phyloP scores from a whole-genome alignment of 1,140 invertebrate species.

The Gyrodactylus salaris region DNA sequence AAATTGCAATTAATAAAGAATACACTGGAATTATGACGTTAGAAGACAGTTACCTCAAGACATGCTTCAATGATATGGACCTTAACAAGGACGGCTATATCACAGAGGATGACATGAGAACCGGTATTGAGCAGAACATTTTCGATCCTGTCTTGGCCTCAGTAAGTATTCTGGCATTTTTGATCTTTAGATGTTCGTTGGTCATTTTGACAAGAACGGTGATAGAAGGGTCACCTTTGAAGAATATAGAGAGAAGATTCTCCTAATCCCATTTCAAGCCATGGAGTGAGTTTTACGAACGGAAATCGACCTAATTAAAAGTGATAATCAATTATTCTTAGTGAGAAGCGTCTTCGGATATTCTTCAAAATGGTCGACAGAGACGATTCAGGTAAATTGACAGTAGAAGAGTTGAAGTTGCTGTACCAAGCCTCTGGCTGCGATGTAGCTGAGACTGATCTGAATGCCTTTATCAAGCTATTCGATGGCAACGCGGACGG shows the following conservation, averaged over 20 bases:
- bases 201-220: neutral
- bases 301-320: too few relatives aligned
- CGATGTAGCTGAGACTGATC: neutral
- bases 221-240: neutral
- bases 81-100: neutral
- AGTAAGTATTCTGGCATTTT: neutral
- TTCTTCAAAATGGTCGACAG: neutral
- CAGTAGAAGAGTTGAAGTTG: neutral
- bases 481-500: neutral
- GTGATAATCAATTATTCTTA: neutral
- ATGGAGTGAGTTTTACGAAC: neutral
- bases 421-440: neutral
- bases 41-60: neutral
- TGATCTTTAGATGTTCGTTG: neutral
- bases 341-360: neutral
- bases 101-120: neutral
- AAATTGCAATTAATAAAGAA: neutral
- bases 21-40: too few relatives aligned
- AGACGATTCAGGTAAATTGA: neutral
- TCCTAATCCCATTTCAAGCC: neutral
- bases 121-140: neutral
- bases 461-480: neutral
- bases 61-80: neutral
- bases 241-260: neutral
- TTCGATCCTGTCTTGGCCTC: neutral